Percentiles rank a stretch among this genome's conserved stretches.
Conservation (phyloP, 92 coral and sea anemone genomes). For the Plumapathes pennacea region DNA sequence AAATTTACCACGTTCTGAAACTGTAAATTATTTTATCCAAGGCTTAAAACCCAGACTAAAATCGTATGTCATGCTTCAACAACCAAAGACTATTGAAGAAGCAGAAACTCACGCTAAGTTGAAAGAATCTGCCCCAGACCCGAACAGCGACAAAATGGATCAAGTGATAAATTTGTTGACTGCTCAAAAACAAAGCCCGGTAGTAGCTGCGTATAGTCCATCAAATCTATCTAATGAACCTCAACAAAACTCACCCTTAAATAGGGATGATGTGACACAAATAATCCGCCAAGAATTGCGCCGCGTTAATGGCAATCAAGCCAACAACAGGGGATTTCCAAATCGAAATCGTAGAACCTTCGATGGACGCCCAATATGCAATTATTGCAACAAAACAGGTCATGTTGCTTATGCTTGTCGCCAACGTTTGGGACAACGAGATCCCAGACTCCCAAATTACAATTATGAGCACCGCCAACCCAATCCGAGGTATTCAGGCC, state of each 20-base stretch:
- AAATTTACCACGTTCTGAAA: constrained; percentile 4
- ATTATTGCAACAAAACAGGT: constrained; percentile 1
- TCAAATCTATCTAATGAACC: background rate
- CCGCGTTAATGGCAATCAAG: too few species aligned
- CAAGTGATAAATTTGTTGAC: background rate
- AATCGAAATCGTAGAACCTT: background rate
- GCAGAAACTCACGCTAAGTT: constrained; percentile 9
- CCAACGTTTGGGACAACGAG: too few species aligned
- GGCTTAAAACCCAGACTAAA: constrained; percentile 4
- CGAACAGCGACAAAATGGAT: constrained; percentile 7
- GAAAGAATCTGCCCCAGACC: constrained; percentile 24
- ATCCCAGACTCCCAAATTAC: too few species aligned
- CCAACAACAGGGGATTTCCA: background rate
- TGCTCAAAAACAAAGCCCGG: background rate
- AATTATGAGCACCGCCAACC: too few species aligned
- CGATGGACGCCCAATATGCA: constrained; percentile 7
- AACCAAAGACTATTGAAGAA: constrained; percentile 7
- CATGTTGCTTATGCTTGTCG: background rate
- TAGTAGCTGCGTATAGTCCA: background rate
- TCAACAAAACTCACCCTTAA: background rate
- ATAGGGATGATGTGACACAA: background rate
- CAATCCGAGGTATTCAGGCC: too few species aligned
- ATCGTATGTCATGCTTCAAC: constrained; percentile 7
- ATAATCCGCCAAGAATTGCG: background rate
- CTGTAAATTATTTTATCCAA: constrained; percentile 8